These are phyloP conservation scores for Microcebus lehilahytsara DNA, from an alignment of 2,113 vertebrate genomes.

Conservation along the genomic window DNA sequence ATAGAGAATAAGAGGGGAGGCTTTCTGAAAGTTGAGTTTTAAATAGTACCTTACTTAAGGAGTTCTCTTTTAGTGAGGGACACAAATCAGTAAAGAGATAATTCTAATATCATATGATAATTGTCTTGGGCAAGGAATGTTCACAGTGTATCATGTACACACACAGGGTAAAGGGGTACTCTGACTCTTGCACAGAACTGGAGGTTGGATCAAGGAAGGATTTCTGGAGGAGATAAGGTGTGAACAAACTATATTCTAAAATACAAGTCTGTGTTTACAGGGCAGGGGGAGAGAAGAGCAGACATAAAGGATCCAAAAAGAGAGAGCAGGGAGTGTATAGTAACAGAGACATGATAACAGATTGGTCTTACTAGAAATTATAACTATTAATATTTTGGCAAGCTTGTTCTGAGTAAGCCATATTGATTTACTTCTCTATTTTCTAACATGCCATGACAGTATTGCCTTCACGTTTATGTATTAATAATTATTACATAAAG, in stretches of 20 bases:
- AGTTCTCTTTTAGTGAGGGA: background rate
- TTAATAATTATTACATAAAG: background rate
- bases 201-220: background rate
- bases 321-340: background rate
- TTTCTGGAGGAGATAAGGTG: background rate
- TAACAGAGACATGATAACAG: background rate
- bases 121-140: background rate
- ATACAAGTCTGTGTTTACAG: background rate
- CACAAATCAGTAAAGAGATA: background rate
- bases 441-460: background rate
- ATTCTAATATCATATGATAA: background rate
- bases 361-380: background rate
- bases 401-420: background rate
- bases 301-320: background rate
- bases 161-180: rapidly evolving
- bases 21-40: background rate
- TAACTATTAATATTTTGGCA: background rate
- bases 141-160: background rate
- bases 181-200: background rate
- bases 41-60: background rate
- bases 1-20: background rate
- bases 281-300: background rate
- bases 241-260: background rate
- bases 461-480: background rate
- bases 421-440: background rate